A percentile compares a stretch with the other conserved stretches of the same genome.
phyloP scores from a whole-genome alignment of 1,140 invertebrate species.

The Chymomyza costata region DNA sequence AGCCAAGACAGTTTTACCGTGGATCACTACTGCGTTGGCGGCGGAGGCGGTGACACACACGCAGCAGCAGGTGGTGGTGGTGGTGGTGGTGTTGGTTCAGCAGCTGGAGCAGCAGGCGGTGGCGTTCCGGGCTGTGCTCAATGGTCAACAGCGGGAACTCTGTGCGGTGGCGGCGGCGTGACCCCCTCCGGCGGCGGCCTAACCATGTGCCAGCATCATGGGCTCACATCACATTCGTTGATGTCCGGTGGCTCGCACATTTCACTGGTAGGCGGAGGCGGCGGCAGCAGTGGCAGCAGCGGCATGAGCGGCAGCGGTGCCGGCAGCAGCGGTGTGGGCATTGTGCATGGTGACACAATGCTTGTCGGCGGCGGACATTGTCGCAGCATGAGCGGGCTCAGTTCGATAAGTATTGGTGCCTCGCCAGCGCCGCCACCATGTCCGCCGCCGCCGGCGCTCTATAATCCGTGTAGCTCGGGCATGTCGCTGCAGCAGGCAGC shows the following conservation, averaged over 20 bases:
- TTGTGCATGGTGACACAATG: conserved; percentile 44
- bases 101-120: conserved; percentile 20
- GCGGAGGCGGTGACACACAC: conserved; percentile 63
- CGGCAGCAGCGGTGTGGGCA: conserved; percentile 58
- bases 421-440: conserved; percentile 44
- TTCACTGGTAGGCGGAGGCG: conserved; percentile 60
- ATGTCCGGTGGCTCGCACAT: conserved; percentile 75
- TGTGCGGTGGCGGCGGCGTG: conserved; percentile 34
- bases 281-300: conserved; percentile 32
- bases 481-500: conserved; percentile 57
- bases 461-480: conserved; percentile 75
- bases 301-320: conserved; percentile 54
- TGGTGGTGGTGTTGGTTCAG: conserved; percentile 6
- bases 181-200: conserved; percentile 40
- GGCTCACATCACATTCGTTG: conserved; percentile 69
- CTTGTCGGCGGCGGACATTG: conserved; percentile 45
- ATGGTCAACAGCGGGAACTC: conserved; percentile 54
- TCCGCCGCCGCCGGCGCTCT: conserved; percentile 70
- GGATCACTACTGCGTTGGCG: conserved; percentile 74
- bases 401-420: conserved; percentile 53
- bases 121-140: conserved; percentile 34
- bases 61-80: conserved; percentile 30
- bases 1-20: conserved; percentile 76
- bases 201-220: conserved; percentile 69
- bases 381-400: conserved; percentile 66